Percentiles rank a stretch among this genome's conserved stretches.
Evolutionary conservation across 1,140 invertebrate species (phyloP).

Genomic region (Polyergus mexicanus): DNA sequence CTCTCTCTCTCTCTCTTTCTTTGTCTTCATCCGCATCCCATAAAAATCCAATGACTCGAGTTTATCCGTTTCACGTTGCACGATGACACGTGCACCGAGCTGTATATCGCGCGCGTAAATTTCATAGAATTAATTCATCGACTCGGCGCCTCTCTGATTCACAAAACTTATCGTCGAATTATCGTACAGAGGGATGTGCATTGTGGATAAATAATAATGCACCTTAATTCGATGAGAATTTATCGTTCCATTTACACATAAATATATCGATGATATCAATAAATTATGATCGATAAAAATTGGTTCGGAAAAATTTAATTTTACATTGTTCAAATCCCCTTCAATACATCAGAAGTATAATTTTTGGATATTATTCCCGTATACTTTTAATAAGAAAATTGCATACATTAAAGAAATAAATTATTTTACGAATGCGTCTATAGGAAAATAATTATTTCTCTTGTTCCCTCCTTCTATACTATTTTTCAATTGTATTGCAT

Average conservation of each 20-base stretch:
- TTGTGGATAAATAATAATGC: slow-evolving; percentile 14
- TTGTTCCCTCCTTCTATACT: too few relatives aligned
- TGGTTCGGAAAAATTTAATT: not conserved
- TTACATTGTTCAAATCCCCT: not conserved
- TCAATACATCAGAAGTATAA: too few relatives aligned
- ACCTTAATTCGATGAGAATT: not conserved
- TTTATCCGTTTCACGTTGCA: slow-evolving; percentile 47
- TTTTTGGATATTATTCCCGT: too few relatives aligned
- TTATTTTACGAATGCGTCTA: not conserved
- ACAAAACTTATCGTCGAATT: not conserved
- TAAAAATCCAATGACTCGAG: slow-evolving; percentile 66
- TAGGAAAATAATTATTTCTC: not conserved
- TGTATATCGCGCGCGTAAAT: slow-evolving; percentile 51
- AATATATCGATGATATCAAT: not conserved
- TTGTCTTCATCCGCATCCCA: slow-evolving; percentile 12
- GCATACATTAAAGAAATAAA: too few relatives aligned
- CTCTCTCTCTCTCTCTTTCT: too few relatives aligned
- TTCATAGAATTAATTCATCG: slow-evolving; percentile 65
- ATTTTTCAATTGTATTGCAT: not conserved
- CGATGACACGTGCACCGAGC: slow-evolving; percentile 63
- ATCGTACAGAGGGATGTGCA: not conserved
- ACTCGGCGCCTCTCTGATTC: slow-evolving; percentile 47
- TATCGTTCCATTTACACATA: not conserved
- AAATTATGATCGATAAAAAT: not conserved
- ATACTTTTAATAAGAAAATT: too few relatives aligned